These are phyloP conservation scores for Leptothorax acervorum DNA, from an alignment of 2,888 invertebrate genomes.

Conservation along the genomic window DNA sequence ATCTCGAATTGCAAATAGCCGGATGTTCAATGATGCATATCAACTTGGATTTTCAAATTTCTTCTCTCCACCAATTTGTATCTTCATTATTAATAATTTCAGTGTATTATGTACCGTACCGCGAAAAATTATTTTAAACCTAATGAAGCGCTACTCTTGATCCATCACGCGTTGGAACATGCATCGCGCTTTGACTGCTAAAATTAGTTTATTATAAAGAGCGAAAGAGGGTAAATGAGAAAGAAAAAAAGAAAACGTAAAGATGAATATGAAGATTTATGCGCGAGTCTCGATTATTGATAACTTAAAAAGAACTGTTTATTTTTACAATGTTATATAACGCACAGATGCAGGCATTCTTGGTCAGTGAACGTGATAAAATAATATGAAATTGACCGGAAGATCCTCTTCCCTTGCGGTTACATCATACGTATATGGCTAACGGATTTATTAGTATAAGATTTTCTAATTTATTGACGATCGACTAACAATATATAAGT, in stretches of 20 bases:
- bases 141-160: conserved; percentile 3
- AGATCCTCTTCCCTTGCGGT: background rate
- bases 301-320: background rate
- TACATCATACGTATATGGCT: no score
- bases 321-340: background rate
- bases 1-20: background rate
- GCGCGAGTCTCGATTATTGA: background rate
- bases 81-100: conserved; percentile 12
- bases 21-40: background rate
- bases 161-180: background rate
- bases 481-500: no score
- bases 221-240: background rate
- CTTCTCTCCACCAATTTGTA: background rate
- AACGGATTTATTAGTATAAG: no score
- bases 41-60: background rate
- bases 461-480: background rate
- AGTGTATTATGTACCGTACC: background rate
- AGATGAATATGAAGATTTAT: background rate
- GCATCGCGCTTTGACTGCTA: conserved; percentile 20
- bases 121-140: conserved; percentile 22
- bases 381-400: background rate
- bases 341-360: no score
- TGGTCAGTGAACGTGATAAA: background rate
- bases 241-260: background rate
- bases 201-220: conserved; percentile 18